phyloP scores from a whole-genome alignment of 2,888 invertebrate genomes.

The Carpatolechia fugitivella region DNA sequence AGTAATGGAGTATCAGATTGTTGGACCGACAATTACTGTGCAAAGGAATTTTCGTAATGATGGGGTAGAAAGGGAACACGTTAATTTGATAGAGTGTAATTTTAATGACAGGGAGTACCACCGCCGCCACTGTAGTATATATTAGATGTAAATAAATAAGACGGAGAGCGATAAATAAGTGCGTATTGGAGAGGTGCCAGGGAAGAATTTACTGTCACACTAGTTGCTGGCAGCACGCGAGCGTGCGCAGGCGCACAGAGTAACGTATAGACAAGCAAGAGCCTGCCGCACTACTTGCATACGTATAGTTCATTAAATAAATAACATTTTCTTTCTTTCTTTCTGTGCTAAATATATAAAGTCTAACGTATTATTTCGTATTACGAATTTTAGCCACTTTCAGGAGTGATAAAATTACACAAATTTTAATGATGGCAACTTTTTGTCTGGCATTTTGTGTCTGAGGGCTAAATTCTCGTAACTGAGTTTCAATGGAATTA shows the following conservation, averaged over 20 bases:
- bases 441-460: no score
- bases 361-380: no score
- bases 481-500: no score
- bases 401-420: no score
- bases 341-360: no score
- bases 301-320: no score
- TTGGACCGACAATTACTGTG: background rate
- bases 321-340: no score
- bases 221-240: slow-evolving; percentile 14
- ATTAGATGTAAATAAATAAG: slow-evolving; percentile 57
- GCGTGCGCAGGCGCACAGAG: slow-evolving; percentile 25
- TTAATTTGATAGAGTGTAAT: background rate
- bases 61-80: background rate
- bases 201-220: slow-evolving; percentile 18
- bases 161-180: slow-evolving; percentile 54
- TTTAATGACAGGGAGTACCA: background rate
- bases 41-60: background rate
- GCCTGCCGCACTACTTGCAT: slow-evolving; percentile 23
- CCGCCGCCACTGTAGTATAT: slow-evolving; percentile 23
- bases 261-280: slow-evolving; percentile 22
- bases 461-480: no score
- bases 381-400: no score
- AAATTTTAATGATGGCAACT: no score
- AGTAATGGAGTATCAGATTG: background rate
- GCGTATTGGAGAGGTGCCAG: slow-evolving; percentile 50